Evolutionary conservation across 92 coral and sea anemone genomes (phyloP).

Genomic region (Palythoa caribaeorum): DNA sequence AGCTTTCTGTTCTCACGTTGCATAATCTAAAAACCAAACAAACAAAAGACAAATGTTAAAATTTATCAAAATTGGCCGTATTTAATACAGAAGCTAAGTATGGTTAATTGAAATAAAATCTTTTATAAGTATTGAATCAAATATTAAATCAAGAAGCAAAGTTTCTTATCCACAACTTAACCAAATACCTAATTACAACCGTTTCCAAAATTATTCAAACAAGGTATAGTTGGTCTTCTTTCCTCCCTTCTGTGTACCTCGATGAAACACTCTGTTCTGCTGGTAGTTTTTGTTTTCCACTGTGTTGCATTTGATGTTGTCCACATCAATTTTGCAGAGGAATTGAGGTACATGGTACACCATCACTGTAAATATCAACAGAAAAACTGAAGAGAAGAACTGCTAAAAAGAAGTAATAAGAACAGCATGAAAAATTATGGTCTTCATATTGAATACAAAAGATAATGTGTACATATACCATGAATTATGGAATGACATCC

Average conservation of each 20-base stretch:
- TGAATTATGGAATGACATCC: too few species aligned
- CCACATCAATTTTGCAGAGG: not conserved
- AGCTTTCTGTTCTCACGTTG: slow-evolving; percentile 2
- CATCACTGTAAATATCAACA: not conserved
- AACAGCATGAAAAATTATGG: not conserved
- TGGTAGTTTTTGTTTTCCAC: slow-evolving; percentile 13
- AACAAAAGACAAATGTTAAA: not conserved
- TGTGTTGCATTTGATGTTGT: not conserved
- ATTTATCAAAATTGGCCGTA: not conserved
- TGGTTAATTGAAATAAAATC: too few species aligned
- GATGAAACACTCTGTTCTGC: slow-evolving; percentile 9
- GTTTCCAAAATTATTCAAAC: too few species aligned
- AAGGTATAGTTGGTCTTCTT: slow-evolving; percentile 9
- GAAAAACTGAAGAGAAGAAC: not conserved
- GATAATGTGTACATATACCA: too few species aligned
- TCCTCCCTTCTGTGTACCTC: slow-evolving; percentile 2
- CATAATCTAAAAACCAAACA: slow-evolving; percentile 1
- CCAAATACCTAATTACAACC: not conserved
- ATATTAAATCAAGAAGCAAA: too few species aligned
- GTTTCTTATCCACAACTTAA: not conserved
- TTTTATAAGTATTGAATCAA: too few species aligned
- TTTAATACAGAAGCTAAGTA: not conserved
- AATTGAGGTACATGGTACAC: too few species aligned
- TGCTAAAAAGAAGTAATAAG: not conserved
- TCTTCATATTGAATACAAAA: not conserved